Conservation (phyloP, 92 coral and sea anemone species). For the Diadumene lineata region DNA sequence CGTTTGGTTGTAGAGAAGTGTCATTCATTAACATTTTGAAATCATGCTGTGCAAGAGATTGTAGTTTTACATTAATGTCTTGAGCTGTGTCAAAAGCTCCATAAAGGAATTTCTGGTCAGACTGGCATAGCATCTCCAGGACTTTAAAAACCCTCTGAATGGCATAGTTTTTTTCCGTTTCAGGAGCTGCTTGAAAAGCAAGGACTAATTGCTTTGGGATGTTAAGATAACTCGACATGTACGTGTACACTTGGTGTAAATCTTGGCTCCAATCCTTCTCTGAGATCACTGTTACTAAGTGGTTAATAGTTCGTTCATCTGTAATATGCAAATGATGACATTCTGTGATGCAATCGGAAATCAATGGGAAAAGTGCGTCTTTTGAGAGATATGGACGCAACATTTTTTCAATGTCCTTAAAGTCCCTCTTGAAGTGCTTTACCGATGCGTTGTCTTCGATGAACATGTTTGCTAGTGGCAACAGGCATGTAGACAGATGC, state of each 20-base stretch:
- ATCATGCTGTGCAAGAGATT: slow-evolving; percentile 6
- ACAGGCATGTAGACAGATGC: not conserved
- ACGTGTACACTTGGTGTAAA: not conserved
- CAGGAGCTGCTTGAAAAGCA: slow-evolving; percentile 4
- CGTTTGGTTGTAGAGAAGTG: not conserved
- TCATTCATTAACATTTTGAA: slow-evolving; percentile 15
- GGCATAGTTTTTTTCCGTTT: not conserved
- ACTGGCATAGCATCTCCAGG: not conserved
- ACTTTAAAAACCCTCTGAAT: slow-evolving; percentile 6
- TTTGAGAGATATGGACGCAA: not conserved
- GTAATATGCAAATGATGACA: not conserved
- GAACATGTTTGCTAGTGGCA: not conserved
- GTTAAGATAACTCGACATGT: not conserved
- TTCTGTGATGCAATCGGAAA: slow-evolving; percentile 17
- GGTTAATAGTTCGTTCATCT: not conserved
- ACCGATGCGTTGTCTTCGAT: not conserved
- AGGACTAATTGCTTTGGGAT: slow-evolving; percentile 19
- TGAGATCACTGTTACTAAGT: not conserved
- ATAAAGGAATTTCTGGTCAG: not conserved
- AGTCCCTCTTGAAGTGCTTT: slow-evolving; percentile 2
- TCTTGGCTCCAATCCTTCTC: not conserved
- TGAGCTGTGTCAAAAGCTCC: not conserved
- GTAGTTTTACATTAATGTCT: not conserved
- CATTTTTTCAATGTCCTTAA: not conserved
- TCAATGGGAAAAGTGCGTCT: not conserved